Base-by-base conservation (phyloP, 2,113 vertebrate species). In the Heloderma charlesbogerti region DNA sequence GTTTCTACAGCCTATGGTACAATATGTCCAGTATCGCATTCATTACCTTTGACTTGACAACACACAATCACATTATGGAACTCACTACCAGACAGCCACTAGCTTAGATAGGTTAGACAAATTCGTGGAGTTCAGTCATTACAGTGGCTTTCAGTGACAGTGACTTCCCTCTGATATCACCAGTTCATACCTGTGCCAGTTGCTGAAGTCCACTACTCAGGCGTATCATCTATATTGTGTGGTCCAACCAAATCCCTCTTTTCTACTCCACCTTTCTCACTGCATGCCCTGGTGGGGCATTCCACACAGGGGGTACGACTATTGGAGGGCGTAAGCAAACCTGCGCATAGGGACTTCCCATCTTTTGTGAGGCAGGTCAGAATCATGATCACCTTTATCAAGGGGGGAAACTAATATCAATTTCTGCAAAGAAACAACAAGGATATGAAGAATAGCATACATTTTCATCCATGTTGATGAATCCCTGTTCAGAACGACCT, bases 351-450 rank as follows among this genome's bases (percentile, higher is more conserved):
- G 54, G 37, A 66, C 10, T 66, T n/a, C 60, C 51, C 31, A 82
- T 6, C 51, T 5, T 57, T 31, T 54, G 31, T 60, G 25, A 15
- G n/a, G 9, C 22, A 29, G 20, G 12, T 1, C 22, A 84, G 27
- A 29, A 84, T 16, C 71, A 74, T 45, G 4, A 29, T 25, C 22
- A 16, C 40, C 79, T 0, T 0, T n/a, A 63, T 1, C 77, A 51
- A 71, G 7, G 25, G 12, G 88, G 77, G 34, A 34, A 72, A 67
- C 29, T 69, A 87, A 84, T 3, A 67, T 34, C 82, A 18, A 18
- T 0, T 1, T 60, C 85, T 92, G 67, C 0, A 85, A 78, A 48
- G 75, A 92, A 81, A 18, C 31, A 0, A 0, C 15, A 72, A 40
- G 66, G 31, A 54, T 89, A 5, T 0, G 86, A 77, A 45, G 40